A percentile compares a stretch with the other conserved stretches of the same genome.
Conservation (phyloP, 2,888 invertebrate genomes). For the Seira musarum region DNA sequence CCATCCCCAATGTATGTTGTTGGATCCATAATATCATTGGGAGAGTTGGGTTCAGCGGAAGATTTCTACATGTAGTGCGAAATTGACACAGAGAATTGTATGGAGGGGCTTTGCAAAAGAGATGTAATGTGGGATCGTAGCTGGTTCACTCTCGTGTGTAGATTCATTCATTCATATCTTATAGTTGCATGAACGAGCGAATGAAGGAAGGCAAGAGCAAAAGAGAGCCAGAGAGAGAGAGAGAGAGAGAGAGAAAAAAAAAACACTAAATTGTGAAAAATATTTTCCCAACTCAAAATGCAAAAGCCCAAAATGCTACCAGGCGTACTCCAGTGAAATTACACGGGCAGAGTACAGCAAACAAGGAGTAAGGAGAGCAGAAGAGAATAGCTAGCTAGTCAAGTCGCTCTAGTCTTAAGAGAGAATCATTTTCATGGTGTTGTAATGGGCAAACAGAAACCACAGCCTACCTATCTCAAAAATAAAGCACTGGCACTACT, state of each 20-base stretch:
- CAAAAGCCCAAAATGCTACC: constrained; percentile 48
- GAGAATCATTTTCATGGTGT: constrained; percentile 21
- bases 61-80: not conserved
- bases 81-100: not conserved
- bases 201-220: no score
- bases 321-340: constrained; percentile 34
- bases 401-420: constrained; percentile 9
- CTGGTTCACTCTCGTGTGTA: constrained; percentile 2
- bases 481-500: constrained; percentile 36
- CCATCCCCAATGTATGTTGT: not conserved
- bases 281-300: constrained; percentile 42
- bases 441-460: constrained; percentile 42
- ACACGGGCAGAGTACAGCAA: not conserved
- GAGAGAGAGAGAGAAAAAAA: not conserved
- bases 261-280: constrained; percentile 13
- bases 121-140: no score
- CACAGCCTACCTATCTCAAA: constrained; percentile 48
- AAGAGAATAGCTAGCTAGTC: constrained; percentile 2
- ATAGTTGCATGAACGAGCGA: not conserved
- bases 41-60: not conserved
- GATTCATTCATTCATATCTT: not conserved
- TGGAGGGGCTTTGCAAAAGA: not conserved
- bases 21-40: constrained; percentile 1
- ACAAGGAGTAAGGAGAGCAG: constrained; percentile 6
- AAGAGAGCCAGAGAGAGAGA: no score